Evolutionary conservation across 2,797 vertebrate species (phyloP).

Genomic region (Molossus molossus): DNA sequence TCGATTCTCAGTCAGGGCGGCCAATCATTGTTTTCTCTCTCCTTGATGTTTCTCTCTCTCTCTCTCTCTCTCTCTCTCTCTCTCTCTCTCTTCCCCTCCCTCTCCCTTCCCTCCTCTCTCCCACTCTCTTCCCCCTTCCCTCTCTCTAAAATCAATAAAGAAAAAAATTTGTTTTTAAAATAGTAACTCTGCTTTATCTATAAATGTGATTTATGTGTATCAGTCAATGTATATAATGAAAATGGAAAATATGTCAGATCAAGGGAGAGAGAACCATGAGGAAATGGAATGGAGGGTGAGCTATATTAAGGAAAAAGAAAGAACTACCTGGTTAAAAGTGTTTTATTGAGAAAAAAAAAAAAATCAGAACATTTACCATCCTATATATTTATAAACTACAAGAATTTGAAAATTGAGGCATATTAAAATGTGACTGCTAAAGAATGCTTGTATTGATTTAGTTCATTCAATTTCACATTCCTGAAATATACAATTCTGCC

Average conservation of each 20-base stretch:
- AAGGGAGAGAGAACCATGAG: neutral
- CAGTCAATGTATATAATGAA: neutral
- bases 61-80: too few species aligned
- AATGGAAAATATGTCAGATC: neutral
- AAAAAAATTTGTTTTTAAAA: too few species aligned
- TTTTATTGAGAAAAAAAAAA: neutral
- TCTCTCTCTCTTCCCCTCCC: too few species aligned
- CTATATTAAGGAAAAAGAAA: neutral
- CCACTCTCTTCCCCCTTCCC: too few species aligned
- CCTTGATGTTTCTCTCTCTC: too few species aligned
- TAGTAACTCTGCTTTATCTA: neutral
- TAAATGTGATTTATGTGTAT: neutral
- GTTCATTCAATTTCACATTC: slow-evolving; percentile 24
- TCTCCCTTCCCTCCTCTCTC: too few species aligned
- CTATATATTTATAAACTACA: neutral
- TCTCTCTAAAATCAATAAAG: too few species aligned
- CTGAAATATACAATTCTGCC: slow-evolving; percentile 44
- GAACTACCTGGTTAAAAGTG: neutral
- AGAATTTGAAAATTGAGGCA: neutral
- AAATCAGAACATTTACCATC: neutral
- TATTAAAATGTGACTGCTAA: neutral
- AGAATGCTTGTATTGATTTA: neutral
- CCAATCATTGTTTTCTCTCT: too few species aligned
- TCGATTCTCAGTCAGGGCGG: too few species aligned
- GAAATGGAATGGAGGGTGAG: neutral